Evolutionary conservation across 2,797 vertebrate species (phyloP), one percentile per base, ranked within the genome.

Genomic region (Pempheris klunzingeri): DNA sequence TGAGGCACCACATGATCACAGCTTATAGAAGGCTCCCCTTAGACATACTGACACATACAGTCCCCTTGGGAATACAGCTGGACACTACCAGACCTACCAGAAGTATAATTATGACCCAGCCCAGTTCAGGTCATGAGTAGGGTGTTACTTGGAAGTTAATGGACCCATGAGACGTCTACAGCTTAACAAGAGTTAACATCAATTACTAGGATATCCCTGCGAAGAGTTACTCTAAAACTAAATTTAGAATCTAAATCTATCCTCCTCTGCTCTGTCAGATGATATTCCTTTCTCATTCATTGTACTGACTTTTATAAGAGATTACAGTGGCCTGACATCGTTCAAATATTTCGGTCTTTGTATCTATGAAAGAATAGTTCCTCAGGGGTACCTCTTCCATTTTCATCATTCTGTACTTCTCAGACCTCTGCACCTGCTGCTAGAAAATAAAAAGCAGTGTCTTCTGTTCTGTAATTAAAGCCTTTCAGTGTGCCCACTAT

Each of bases 371-470:
- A 66, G 11, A 70, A 71, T 20, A 55, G 4, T 44, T 71, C 47
- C 63, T 74, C 11, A 10, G 24, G 47, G 50, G 22, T 38, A 74
- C 17, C 18, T 24, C 28, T 47, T 82, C 15, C 55, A 71, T 81
- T 82, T 78, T 53, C 12, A 74, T 76, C 26, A 62, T 12, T 61
- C 73, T 80, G 36, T 55, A 52, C 26, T 53, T 66, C 18, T 59
- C 5, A 59, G 34, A 82, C 50, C 47, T 61, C 58, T 36, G 18
- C 22, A 74, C 52, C 53, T 57, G 17, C 44, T 69, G 18, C 39
- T 34, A 34, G 67, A 74, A 58, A 55, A 53, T 32, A 53, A 38
- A 36, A 32, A 69, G 28, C 20, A 34, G 43, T 1, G 0, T 62
- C 28, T 64, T 47, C 47, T 53, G 15, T 55, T 53, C 52, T 60